Base-by-base conservation (phyloP, 2,113 vertebrate species). In the Chlamydotis undulata region DNA sequence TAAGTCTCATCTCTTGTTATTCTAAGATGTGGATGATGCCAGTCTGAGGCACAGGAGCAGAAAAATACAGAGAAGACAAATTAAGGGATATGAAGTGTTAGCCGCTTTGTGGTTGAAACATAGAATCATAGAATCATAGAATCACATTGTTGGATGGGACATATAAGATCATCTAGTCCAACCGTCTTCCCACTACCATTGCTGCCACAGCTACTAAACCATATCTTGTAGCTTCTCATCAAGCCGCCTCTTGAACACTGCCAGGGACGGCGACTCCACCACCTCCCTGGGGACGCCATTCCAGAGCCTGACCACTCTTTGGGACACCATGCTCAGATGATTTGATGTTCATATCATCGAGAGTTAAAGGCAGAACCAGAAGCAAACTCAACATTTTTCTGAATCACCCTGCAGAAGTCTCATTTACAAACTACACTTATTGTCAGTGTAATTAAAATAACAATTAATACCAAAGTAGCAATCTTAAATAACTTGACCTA, bases 331-430 rank as follows among this genome's bases (percentile, higher is more conserved):
- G 19, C 26, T 45, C 6, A 17, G 39, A 39, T 15, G 35, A 33
- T 31, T 33, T 35, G 14, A 13, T 37, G 18, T 39, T 19, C 2
- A 0, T 43, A 59, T 26, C 13, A 21, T 0, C 4, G 19, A n/a
- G 50, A 69, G 14, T 59, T 22, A 73, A 49, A 69, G 37, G 76
- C 37, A 82, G 60, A 84, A 77, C 15, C 12, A 41, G 73, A 6
- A 78, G 2, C 28, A 59, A 68, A 47, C 17, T 71, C 1, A 0
- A 55, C 14, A 10, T 56, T 56, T 64, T 52, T 55, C 85, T 69
- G 61, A 74, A 55, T 79, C 31, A 39, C 39, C 4, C 28, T 39
- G 16, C 14, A 50, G 41, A 17, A 9, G 6, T 74, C 39, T 78
- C 15, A 28, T 83, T 60, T 79, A 33, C n/a, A 89, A 78, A 43